Conservation (phyloP, 2,888 invertebrate genomes). For the Euzophera pinguis region DNA sequence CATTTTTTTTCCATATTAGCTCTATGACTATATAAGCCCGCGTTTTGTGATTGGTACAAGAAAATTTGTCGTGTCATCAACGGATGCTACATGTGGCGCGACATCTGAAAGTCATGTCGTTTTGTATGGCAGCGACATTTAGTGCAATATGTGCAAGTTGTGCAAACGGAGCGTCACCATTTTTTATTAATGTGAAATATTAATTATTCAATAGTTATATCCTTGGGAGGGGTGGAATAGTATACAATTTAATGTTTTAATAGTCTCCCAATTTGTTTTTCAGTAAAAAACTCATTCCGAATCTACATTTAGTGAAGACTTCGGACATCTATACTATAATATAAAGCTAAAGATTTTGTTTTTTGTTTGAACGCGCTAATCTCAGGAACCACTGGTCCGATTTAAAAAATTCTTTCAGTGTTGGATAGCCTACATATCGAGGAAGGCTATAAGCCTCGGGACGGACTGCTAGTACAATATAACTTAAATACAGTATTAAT, state of each 20-base stretch:
- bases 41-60: conserved; percentile 33
- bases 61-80: conserved; percentile 26
- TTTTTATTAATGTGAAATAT: conserved; percentile 22
- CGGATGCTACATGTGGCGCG: conserved; percentile 16
- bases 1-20: background rate
- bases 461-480: too few relatives aligned
- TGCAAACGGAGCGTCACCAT: conserved; percentile 28
- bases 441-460: too few relatives aligned
- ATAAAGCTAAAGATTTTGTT: too few relatives aligned
- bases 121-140: conserved; percentile 28
- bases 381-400: too few relatives aligned
- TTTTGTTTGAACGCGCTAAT: too few relatives aligned
- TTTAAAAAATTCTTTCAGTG: too few relatives aligned
- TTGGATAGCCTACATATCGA: too few relatives aligned
- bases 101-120: conserved; percentile 21
- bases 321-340: too few relatives aligned
- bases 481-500: too few relatives aligned
- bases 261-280: too few relatives aligned
- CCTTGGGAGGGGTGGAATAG: background rate
- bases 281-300: too few relatives aligned
- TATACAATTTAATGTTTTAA: background rate
- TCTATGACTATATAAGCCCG: background rate
- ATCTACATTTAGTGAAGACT: too few relatives aligned
- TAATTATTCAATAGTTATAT: background rate
- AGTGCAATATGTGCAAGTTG: conserved; percentile 27